Percentiles rank a stretch among this genome's conserved stretches.
phyloP scores from a whole-genome alignment of 1,140 invertebrate species.

The Drosophila orena region DNA sequence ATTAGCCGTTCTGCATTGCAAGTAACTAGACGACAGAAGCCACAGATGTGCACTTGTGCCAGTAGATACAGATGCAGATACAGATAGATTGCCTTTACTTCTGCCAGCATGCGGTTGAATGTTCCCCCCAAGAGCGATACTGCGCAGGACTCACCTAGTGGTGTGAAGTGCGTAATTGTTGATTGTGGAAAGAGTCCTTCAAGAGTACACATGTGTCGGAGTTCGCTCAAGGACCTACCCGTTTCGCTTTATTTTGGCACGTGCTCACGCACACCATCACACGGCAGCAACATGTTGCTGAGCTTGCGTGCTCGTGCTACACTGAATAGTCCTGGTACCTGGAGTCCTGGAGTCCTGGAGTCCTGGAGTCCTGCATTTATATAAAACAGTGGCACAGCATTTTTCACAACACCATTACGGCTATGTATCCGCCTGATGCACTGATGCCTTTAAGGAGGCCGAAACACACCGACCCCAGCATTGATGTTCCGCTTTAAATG shows the following conservation, averaged over 20 bases:
- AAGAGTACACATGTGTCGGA: conserved; percentile 7
- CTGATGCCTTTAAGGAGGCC: not conserved
- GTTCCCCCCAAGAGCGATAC: too few species aligned
- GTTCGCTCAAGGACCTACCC: not conserved
- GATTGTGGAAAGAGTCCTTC: conserved; percentile 56
- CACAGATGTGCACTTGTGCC: too few species aligned
- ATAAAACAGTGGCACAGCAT: not conserved
- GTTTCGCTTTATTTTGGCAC: conserved; percentile 53
- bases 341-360: too few species aligned
- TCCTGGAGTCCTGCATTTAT: conserved; percentile 8
- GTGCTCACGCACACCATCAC: conserved; percentile 44
- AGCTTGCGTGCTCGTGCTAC: conserved; percentile 38
- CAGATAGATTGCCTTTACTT: not conserved
- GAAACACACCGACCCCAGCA: not conserved
- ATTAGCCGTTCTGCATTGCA: not conserved
- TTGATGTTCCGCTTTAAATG: not conserved
- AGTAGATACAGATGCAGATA: too few species aligned
- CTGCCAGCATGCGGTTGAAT: not conserved
- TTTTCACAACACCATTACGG: not conserved
- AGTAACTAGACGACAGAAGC: too few species aligned
- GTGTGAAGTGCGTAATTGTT: conserved; percentile 49
- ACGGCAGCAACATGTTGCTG: conserved; percentile 68
- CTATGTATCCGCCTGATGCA: not conserved
- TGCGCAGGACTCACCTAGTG: conserved; percentile 61
- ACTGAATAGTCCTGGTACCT: not conserved